Base-by-base conservation (phyloP, 2,888 invertebrate species). In the Sminthurides aquaticus region DNA sequence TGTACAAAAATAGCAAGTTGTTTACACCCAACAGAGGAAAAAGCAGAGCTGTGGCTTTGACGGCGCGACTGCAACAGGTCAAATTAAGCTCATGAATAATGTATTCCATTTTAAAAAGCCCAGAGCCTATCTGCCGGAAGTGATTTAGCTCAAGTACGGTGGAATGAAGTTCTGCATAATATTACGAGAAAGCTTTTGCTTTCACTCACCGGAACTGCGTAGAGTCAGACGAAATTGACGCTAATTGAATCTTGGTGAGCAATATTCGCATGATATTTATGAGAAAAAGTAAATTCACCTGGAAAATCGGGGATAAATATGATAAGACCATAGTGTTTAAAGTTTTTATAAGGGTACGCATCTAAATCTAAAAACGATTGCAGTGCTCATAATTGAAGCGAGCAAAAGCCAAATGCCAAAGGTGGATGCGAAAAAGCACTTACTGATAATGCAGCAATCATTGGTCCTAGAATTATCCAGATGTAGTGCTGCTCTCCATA, bases 1-100 rank as follows among this genome's bases (percentile, higher is more conserved):
- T 74, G 66, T 71, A 70, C 8, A 82, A 77, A 67, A 83, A 80
- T 3, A 83, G 76, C 34, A 83, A 76, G 74, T 83, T 82, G 2
- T 82, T 82, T 62, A 82, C 77, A 24, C 83, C 83, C 20, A 83
- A 77, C 20, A 84, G 76, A 1, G 84, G 84, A 62, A 84, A 81
- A 15, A 84, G 76, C 8, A 84, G 77, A 1, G 80, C 77, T 0
- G 83, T 83, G 0, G 83, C 83, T 75, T 82, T 82, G 52, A 82
- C 80, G 3, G 77, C 77, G 69, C 76, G 73, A 61, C 77, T 76
- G 62, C 3, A 59, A 20, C 24, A 43, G 11, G n/a, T n/a, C n/a
- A n/a, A n/a, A n/a, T n/a, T 15, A 34, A 34, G 43, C 43, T n/a
- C n/a, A n/a, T n/a, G n/a, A n/a, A n/a, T n/a, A n/a, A n/a, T n/a